Conservation (phyloP, 2,888 invertebrate genomes). For the Sarcophaga carnaria region DNA sequence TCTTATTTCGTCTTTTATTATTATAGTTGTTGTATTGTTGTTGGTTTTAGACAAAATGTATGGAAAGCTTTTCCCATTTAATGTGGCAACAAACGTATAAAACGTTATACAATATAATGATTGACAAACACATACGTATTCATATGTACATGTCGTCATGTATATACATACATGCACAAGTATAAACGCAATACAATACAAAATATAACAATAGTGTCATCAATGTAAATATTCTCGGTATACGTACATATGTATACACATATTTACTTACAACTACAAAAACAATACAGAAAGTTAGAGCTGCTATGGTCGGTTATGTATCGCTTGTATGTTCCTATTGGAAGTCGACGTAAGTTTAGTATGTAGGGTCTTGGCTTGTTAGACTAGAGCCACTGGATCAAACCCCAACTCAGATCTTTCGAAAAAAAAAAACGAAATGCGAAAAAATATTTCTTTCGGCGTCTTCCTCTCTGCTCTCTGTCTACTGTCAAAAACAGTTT, state of each 20-base stretch:
- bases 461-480: too few relatives aligned
- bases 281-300: not conserved
- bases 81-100: conserved; percentile 38
- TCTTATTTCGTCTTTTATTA: not conserved
- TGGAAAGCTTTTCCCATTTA: conserved; percentile 24
- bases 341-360: too few relatives aligned
- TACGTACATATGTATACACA: too few relatives aligned
- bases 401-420: too few relatives aligned
- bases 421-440: too few relatives aligned
- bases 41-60: conserved; percentile 3
- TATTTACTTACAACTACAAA: conserved; percentile 33
- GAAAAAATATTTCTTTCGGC: too few relatives aligned
- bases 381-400: too few relatives aligned
- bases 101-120: conserved; percentile 23
- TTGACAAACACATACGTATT: conserved; percentile 7
- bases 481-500: too few relatives aligned
- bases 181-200: conserved; percentile 23
- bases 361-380: too few relatives aligned
- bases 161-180: not conserved
- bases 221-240: conserved; percentile 49
- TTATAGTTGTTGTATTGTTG: not conserved
- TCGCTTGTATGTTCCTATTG: too few relatives aligned
- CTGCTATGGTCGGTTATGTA: too few relatives aligned
- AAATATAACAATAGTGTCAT: conserved; percentile 53
- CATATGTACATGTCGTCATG: not conserved